Percentiles rank a stretch among this genome's conserved stretches.
Evolutionary conservation across 2,113 vertebrate genomes (phyloP).

Genomic region (Hippocampus zosterae): DNA sequence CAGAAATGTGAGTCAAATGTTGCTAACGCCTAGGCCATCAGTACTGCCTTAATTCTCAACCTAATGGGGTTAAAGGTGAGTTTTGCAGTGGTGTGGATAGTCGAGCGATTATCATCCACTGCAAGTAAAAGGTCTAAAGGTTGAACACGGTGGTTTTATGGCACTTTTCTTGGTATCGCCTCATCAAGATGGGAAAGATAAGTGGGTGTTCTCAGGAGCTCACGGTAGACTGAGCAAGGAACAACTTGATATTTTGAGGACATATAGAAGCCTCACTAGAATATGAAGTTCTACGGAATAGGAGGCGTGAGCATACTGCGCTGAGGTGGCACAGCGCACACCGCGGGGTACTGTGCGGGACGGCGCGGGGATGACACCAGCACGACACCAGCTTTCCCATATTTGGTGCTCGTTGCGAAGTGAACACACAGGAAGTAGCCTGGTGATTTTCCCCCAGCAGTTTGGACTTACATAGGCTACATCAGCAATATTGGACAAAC

Average conservation of each 20-base stretch:
- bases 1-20: no score
- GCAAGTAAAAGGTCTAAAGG: conserved; percentile 60
- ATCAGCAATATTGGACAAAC: no score
- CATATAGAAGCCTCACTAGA: not conserved
- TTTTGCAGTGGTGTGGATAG: conserved; percentile 32
- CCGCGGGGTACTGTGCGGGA: no score
- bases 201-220: conserved; percentile 12
- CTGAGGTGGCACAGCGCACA: not conserved
- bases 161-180: conserved; percentile 7
- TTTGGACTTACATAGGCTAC: no score
- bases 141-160: conserved; percentile 47
- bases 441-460: no score
- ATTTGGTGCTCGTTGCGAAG: no score
- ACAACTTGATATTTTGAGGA: not conserved
- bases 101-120: conserved; percentile 30
- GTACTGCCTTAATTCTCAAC: not conserved
- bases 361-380: no score
- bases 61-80: conserved; percentile 37
- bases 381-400: no score
- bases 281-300: not conserved
- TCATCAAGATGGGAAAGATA: conserved; percentile 47
- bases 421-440: no score
- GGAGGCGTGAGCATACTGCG: not conserved
- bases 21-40: not conserved
- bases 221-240: not conserved